Evolutionary conservation across 2,888 invertebrate species (phyloP), one percentile per base, ranked within the genome.

Genomic region (Myopa tessellatipennis): DNA sequence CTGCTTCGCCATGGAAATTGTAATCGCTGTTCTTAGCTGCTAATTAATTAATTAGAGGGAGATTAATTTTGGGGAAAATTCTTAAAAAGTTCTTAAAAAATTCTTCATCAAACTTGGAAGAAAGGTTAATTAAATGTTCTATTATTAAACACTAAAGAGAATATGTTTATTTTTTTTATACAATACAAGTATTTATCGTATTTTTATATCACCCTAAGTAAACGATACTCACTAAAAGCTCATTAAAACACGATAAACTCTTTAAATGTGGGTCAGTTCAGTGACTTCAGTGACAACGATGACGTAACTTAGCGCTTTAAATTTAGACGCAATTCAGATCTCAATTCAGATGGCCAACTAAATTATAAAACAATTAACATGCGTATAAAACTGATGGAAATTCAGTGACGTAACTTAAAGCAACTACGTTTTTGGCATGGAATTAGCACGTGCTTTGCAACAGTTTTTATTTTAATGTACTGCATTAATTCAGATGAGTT

Each of bases 261-360:
- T 18, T 65, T 50, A 78, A 83, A 85, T 85, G 83, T 86, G 82
- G 85, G 85, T 86, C 86, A 85, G 83, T 82, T 82, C 82, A 74
- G 80, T 80, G 80, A 78, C 77, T 73, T 55, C 68, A 50, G 52
- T 72, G 52, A 26, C 26, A n/a, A 55, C 55, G 55, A 4, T 55
- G 50, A 71, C 55, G 81, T 45, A 45, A 45, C 45, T 8, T 45
- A 1, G 45, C 26, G 45, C 45, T 45, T 10, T 45, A 1, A 10
- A 45, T 45, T 45, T 10, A 10, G 45, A 45, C 45, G 3, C 45
- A 45, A 45, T 45, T 45, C 45, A 45, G 10, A 6, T 45, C 14
- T 82, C 84, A 84, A 82, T 83, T 79, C 78, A 77, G 50, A 72
- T 76, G 45, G 7, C 40, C 4, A 36, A 18, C 58, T 68, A 69